These are phyloP conservation scores for Drosophila lutescens DNA, from an alignment of 2,888 invertebrate genomes.

Conservation along the genomic window DNA sequence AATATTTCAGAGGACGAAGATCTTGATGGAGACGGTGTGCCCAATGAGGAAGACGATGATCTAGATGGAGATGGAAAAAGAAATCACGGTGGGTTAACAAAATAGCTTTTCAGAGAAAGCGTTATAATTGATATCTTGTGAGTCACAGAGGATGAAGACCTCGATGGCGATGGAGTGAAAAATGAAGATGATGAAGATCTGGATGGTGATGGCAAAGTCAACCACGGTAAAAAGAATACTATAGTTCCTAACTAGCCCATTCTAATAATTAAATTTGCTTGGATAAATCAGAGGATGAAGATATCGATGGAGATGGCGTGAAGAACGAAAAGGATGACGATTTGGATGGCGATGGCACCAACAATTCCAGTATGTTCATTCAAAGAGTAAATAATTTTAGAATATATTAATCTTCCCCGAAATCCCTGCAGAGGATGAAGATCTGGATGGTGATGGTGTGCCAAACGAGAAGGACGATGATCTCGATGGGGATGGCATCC, in stretches of 20 bases:
- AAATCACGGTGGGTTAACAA: conserved; percentile 36
- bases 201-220: conserved; percentile 62
- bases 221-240: conserved; percentile 29
- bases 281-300: conserved; percentile 50
- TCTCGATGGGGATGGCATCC: conserved; percentile 84
- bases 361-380: conserved; percentile 85
- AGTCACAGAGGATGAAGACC: conserved; percentile 55
- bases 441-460: conserved; percentile 83
- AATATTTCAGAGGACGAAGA: conserved; percentile 66
- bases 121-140: not conserved
- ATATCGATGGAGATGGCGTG: conserved; percentile 67
- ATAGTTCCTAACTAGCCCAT: too few species aligned
- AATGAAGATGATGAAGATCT: conserved; percentile 66
- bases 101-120: not conserved
- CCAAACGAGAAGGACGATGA: conserved; percentile 82
- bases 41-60: conserved; percentile 64
- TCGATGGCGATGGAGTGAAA: conserved; percentile 65
- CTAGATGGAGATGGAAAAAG: conserved; percentile 48
- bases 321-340: conserved; percentile 56
- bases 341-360: conserved; percentile 84
- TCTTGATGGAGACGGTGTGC: conserved; percentile 84
- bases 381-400: not conserved
- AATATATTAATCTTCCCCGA: not conserved
- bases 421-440: conserved; percentile 63
- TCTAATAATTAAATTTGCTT: not conserved